These are phyloP conservation scores for Xiphydria camelus DNA, from an alignment of 2,888 invertebrate species.

Conservation along the genomic window DNA sequence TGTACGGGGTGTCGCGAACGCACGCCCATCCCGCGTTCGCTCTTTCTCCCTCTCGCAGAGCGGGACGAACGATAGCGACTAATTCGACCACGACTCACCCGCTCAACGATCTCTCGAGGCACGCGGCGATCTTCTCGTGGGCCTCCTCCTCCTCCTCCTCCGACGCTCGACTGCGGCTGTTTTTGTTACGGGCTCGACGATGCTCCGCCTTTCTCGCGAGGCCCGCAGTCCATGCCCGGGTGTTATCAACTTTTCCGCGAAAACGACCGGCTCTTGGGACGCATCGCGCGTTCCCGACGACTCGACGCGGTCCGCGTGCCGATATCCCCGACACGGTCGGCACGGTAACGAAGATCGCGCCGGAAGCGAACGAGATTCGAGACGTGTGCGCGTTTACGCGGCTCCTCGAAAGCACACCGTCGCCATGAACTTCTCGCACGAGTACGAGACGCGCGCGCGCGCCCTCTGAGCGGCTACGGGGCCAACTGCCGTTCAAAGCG, in stretches of 20 bases:
- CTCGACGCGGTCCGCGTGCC: too few relatives aligned
- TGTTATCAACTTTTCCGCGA: background rate
- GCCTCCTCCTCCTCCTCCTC: background rate
- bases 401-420: slow-evolving; percentile 14
- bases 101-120: slow-evolving; percentile 13
- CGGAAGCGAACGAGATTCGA: slow-evolving; percentile 11
- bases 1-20: background rate
- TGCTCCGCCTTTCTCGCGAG: slow-evolving; percentile 2
- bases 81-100: slow-evolving; percentile 5
- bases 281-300: background rate
- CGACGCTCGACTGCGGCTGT: background rate
- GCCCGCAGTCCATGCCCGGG: background rate
- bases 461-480: slow-evolving; percentile 23
- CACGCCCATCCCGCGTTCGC: background rate
- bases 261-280: background rate
- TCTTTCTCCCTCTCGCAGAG: too few relatives aligned
- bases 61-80: background rate
- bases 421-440: slow-evolving; percentile 18
- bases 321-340: background rate
- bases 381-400: slow-evolving; percentile 6
- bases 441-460: slow-evolving; percentile 7
- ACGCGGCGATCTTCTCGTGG: background rate
- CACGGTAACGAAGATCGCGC: background rate
- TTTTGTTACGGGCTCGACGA: slow-evolving; percentile 2
- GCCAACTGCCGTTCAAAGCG: slow-evolving; percentile 32